These are phyloP conservation scores for Microcebus ravelobensis DNA, from an alignment of 2,113 vertebrate genomes.

Conservation along the genomic window DNA sequence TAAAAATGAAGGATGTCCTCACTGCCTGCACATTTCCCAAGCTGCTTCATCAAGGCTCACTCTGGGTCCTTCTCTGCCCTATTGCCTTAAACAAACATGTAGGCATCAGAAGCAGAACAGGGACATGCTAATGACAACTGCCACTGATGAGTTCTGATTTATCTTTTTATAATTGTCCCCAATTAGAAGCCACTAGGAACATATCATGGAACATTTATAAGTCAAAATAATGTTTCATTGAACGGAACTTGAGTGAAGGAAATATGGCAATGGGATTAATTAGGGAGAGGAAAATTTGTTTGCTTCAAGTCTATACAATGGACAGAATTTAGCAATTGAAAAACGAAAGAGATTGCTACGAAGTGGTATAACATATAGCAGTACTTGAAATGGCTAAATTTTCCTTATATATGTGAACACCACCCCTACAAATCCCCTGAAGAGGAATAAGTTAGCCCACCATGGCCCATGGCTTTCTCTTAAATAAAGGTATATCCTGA, in stretches of 20 bases:
- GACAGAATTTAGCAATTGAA: not conserved
- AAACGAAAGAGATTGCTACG: not conserved
- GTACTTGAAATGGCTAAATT: not conserved
- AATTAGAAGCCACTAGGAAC: conserved; percentile 54
- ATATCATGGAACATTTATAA: conserved; percentile 50
- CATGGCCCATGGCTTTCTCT: not conserved
- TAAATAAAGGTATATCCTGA: not conserved
- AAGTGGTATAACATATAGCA: not conserved
- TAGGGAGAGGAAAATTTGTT: conserved; percentile 46
- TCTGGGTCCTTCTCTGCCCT: not conserved
- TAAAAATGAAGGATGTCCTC: conserved; percentile 48
- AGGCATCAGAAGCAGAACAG: not conserved
- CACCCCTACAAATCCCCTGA: fast-evolving
- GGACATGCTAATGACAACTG: not conserved
- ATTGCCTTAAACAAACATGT: conserved; percentile 35
- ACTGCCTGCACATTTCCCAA: not conserved
- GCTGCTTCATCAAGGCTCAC: not conserved
- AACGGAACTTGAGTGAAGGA: conserved; percentile 22
- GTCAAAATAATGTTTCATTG: conserved; percentile 61
- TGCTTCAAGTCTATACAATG: not conserved
- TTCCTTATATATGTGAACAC: not conserved
- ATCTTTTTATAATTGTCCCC: conserved; percentile 61
- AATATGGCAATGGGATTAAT: conserved; percentile 45
- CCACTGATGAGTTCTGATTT: conserved; percentile 30
- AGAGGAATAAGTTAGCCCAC: not conserved